Base-by-base conservation (phyloP, 2,888 invertebrate species). In the Spialia ferax region DNA sequence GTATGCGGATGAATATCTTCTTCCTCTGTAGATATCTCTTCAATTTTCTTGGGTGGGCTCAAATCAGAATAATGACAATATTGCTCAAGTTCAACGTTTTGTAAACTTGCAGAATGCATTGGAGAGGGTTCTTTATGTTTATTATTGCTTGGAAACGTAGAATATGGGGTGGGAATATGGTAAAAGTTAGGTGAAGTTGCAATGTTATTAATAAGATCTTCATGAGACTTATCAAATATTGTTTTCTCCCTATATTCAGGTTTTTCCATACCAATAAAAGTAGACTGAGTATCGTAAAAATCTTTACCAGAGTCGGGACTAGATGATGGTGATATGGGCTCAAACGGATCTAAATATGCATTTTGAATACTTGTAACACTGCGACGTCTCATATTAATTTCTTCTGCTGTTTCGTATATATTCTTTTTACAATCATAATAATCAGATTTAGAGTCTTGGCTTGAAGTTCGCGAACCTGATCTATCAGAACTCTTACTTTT, bases 381-480 rank as follows among this genome's bases (percentile, higher is more conserved):
- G 60, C 88, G 89, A 15, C 89, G 83, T 69, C 87, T 77, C 50
- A 84, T 75, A 63, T 77, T 80, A 7, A 86, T 79, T 42, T 92
- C 91, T 42, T 89, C 89, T 23, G 85, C 84, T 15, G 85, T 83
- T 55, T 94, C 94, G 69, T 92, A 93, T 54, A 89, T 77, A 73
- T 86, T 89, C 78, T 91, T 94, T 85, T 95, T 96, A 23, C 95
- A 94, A 75, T 96, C 96, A 76, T 95, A 96, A 79, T 96, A 95
- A 82, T 96, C 96, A 50, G 96, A 96, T 78, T 95, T 96, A n/a
- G 96, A 96, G 79, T 96, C 96, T 74, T 95, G 94, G 78, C 96
- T 96, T 0, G 96, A 96, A 0, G 96, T 96, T 59, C 96, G 91
- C 0, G 96, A 94, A 5, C 94, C 94, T 0, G 95, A 95, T 57